Evolutionary conservation across 2,888 invertebrate genomes (phyloP).

Genomic region (Polydrusus pterygomalis): DNA sequence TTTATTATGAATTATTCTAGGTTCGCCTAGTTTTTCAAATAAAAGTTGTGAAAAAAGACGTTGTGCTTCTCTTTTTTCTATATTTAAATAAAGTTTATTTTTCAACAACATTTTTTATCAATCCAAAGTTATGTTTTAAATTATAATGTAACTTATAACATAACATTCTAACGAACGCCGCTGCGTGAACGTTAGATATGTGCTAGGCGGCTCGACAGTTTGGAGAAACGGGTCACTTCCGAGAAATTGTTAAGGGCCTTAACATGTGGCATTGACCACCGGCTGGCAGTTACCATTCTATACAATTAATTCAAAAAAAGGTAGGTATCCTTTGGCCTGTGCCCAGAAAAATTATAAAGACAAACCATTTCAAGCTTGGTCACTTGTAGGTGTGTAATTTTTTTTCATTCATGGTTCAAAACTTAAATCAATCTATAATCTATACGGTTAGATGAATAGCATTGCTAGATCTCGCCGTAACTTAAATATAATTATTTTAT

Average conservation of each 20-base stretch:
- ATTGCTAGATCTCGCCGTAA: too few relatives aligned
- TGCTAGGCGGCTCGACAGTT: conserved; percentile 59
- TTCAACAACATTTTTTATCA: too few relatives aligned
- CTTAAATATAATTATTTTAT: too few relatives aligned
- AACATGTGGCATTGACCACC: conserved; percentile 61
- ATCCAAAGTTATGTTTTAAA: background rate
- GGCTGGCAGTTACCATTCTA: conserved; percentile 58
- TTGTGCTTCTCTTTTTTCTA: too few relatives aligned
- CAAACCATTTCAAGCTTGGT: conserved; percentile 17
- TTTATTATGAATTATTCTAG: too few relatives aligned
- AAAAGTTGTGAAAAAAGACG: too few relatives aligned
- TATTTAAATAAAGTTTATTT: too few relatives aligned
- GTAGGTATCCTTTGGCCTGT: conserved; percentile 18
- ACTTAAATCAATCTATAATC: too few relatives aligned
- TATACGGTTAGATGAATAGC: too few relatives aligned
- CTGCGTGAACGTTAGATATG: conserved; percentile 60
- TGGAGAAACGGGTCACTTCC: conserved; percentile 56
- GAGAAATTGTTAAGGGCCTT: conserved; percentile 60
- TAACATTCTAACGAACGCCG: conserved; percentile 39
- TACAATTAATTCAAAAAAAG: conserved; percentile 50
- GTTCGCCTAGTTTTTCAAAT: too few relatives aligned
- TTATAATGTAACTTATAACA: background rate
- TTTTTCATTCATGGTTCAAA: conserved; percentile 17
- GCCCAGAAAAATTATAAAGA: conserved; percentile 1
- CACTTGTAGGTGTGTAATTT: conserved; percentile 13